A percentile compares a stretch with the other conserved stretches of the same genome.
Conservation (phyloP, 1,140 invertebrate genomes). For the Tyrophagus putrescentiae region DNA sequence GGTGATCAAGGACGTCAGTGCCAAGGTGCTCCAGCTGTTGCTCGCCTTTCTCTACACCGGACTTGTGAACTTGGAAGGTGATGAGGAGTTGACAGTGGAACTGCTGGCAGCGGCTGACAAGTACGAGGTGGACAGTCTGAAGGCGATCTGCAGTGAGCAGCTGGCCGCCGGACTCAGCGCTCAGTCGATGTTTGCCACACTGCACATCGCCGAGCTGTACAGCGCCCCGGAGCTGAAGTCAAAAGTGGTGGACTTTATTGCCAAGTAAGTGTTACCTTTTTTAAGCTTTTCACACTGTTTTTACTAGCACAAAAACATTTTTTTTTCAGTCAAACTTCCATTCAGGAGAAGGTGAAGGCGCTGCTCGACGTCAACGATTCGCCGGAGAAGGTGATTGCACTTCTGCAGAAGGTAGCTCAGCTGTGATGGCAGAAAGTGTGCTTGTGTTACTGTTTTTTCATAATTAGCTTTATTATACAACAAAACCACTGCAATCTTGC, state of each 20-base stretch:
- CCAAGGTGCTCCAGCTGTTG: constrained; percentile 91
- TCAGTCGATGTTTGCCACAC: neutral
- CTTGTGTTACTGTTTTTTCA: too few species aligned
- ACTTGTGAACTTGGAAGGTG: constrained; percentile 66
- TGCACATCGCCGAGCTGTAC: neutral
- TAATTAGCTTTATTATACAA: too few species aligned
- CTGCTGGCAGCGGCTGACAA: constrained; percentile 92
- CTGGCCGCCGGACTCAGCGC: neutral
- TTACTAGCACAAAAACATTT: too few species aligned
- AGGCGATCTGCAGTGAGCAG: neutral
- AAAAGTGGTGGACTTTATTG: neutral
- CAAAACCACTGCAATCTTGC: too few species aligned
- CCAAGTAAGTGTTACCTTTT: neutral
- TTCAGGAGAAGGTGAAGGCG: too few species aligned
- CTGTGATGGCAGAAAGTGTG: too few species aligned
- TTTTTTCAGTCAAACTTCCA: too few species aligned
- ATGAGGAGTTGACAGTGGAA: constrained; percentile 97
- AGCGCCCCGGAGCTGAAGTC: neutral
- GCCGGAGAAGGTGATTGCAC: too few species aligned
- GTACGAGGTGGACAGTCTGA: neutral
- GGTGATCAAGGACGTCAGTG: constrained; percentile 90
- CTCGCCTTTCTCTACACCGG: constrained; percentile 95
- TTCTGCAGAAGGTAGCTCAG: too few species aligned
- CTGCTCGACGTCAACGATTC: too few species aligned
- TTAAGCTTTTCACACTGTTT: too few species aligned